Conservation (phyloP, 1,140 invertebrate genomes). For the Drosophila trapezifrons region DNA sequence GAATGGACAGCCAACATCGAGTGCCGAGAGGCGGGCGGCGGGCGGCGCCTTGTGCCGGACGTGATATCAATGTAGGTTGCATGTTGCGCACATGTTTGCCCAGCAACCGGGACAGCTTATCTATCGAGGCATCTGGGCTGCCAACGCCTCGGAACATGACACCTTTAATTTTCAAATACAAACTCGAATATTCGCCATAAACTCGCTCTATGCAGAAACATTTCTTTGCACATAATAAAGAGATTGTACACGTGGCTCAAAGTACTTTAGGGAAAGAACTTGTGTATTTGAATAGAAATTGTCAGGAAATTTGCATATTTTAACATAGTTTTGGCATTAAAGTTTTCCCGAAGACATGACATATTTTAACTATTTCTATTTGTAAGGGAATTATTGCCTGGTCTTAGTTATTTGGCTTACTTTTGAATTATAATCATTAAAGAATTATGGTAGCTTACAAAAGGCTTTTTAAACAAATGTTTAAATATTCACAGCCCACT, state of each 20-base stretch:
- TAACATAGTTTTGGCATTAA: no score
- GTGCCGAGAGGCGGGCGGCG: constrained; percentile 7
- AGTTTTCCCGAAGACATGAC: no score
- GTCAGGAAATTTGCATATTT: no score
- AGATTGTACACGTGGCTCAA: not conserved
- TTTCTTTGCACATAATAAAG: not conserved
- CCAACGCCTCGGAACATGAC: constrained; percentile 69
- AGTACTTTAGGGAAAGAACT: not conserved
- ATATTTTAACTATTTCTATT: no score
- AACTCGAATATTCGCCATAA: constrained; percentile 4
- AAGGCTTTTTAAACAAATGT: no score
- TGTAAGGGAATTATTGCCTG: no score
- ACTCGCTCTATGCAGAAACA: not conserved
- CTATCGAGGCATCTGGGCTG: constrained; percentile 78
- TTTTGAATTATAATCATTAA: no score
- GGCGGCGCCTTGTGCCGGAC: constrained; percentile 16
- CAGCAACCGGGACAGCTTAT: constrained; percentile 67
- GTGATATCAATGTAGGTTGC: constrained; percentile 51
- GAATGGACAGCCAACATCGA: constrained; percentile 71
- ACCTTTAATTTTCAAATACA: constrained; percentile 64
- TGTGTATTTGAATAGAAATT: not conserved
- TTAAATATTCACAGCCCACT: no score
- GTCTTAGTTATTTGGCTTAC: no score
- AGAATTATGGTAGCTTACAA: no score
- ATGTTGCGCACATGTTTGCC: constrained; percentile 46